Conservation (phyloP, 2,888 invertebrate genomes). For the Pandemis cinnamomeana region DNA sequence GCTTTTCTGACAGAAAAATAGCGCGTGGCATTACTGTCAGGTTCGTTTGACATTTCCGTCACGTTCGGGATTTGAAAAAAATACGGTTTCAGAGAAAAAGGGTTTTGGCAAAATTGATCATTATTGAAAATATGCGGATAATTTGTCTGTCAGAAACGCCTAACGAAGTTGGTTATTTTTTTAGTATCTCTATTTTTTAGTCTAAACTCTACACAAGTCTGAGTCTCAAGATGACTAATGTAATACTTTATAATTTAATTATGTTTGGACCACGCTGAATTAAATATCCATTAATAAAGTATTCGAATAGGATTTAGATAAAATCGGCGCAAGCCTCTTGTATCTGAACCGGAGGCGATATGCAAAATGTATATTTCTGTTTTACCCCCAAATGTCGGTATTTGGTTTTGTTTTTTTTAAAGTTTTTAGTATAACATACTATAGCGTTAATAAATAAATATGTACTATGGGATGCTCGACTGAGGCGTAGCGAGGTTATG, state of each 20-base stretch:
- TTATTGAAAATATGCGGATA: too few species aligned
- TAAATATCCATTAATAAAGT: background rate
- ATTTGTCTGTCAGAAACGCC: too few species aligned
- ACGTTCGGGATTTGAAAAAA: too few species aligned
- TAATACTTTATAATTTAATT: background rate
- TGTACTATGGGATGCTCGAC: background rate
- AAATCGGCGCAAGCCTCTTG: background rate
- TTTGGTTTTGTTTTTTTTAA: slow-evolving; percentile 31
- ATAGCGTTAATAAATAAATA: slow-evolving; percentile 15
- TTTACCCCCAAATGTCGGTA: slow-evolving; percentile 30
- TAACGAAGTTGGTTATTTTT: too few species aligned
- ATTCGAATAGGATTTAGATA: background rate
- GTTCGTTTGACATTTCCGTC: too few species aligned
- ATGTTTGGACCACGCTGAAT: background rate
- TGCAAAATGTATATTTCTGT: slow-evolving; percentile 31
- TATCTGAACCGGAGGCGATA: background rate
- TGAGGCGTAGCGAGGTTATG: background rate
- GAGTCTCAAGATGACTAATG: too few species aligned
- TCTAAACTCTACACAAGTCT: too few species aligned
- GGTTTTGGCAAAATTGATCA: too few species aligned
- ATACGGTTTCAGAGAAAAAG: too few species aligned
- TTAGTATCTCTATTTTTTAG: too few species aligned
- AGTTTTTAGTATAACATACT: slow-evolving; percentile 18
- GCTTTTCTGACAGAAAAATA: too few species aligned
- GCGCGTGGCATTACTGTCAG: too few species aligned